A percentile compares a stretch with the other conserved stretches of the same genome.
phyloP scores from a whole-genome alignment of 2,113 vertebrate species.

The Onychorhynchus coronatus region DNA sequence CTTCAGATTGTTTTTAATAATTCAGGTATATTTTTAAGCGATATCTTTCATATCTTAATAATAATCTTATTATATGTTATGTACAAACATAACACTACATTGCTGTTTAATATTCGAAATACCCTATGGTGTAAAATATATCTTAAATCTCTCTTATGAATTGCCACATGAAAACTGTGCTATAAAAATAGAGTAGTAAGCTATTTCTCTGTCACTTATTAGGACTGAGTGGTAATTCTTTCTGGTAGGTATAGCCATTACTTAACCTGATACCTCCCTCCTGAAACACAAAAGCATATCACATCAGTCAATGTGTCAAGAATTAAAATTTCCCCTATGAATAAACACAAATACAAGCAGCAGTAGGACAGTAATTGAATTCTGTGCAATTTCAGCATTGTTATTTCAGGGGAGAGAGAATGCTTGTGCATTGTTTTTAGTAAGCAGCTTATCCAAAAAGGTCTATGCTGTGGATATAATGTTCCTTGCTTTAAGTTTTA shows the following conservation, averaged over 20 bases:
- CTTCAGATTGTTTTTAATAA: background rate
- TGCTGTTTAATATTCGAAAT: background rate
- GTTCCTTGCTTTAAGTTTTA: background rate
- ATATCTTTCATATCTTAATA: background rate
- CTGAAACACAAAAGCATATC: background rate
- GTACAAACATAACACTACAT: background rate
- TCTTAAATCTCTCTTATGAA: background rate
- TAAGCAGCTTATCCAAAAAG: background rate
- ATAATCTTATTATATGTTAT: background rate
- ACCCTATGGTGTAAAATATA: background rate
- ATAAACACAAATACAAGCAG: background rate
- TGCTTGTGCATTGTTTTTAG: background rate
- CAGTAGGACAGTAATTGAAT: background rate
- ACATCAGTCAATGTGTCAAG: background rate
- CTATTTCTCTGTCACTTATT: background rate
- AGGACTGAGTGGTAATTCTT: background rate
- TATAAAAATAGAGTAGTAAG: background rate
- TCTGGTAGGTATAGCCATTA: background rate
- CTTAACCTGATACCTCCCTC: background rate
- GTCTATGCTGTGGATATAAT: background rate
- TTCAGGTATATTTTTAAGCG: background rate
- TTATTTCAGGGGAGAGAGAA: background rate
- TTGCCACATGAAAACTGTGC: background rate
- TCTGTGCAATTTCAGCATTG: background rate
- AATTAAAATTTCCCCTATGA: background rate